Conservation (phyloP, 2,797 vertebrate species). For the Siniperca scherzeri region DNA sequence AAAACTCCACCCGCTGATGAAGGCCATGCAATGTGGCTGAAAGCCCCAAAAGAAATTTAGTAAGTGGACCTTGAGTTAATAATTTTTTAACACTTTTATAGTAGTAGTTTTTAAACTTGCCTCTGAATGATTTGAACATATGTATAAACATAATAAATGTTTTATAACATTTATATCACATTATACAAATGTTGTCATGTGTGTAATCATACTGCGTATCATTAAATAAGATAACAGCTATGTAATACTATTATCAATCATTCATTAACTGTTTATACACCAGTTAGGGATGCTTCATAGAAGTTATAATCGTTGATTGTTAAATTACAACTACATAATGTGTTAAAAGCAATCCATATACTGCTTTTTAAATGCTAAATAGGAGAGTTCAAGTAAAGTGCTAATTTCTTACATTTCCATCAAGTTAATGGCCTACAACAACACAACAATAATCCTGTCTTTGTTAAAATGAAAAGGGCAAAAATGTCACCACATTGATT, state of each 20-base stretch:
- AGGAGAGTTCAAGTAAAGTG: background rate
- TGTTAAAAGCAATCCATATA: background rate
- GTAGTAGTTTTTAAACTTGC: background rate
- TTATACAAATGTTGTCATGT: no score
- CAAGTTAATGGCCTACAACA: background rate
- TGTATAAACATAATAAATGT: background rate
- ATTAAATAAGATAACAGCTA: background rate
- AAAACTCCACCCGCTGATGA: background rate
- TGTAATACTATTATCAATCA: background rate
- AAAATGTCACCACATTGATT: slow-evolving; percentile 42
- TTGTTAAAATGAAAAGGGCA: slow-evolving; percentile 14
- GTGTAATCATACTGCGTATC: no score
- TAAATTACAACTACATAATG: background rate
- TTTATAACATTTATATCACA: no score
- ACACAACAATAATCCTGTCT: slow-evolving; percentile 13
- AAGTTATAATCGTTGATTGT: background rate
- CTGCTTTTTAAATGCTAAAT: background rate
- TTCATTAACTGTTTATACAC: background rate
- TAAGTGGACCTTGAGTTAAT: background rate
- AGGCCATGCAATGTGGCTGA: background rate
- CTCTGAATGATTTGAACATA: no score
- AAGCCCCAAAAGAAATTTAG: background rate
- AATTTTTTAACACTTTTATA: background rate
- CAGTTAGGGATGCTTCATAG: background rate
- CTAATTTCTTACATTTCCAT: background rate